Conservation (phyloP, 2,797 vertebrate species). For the Alectoris magna region DNA sequence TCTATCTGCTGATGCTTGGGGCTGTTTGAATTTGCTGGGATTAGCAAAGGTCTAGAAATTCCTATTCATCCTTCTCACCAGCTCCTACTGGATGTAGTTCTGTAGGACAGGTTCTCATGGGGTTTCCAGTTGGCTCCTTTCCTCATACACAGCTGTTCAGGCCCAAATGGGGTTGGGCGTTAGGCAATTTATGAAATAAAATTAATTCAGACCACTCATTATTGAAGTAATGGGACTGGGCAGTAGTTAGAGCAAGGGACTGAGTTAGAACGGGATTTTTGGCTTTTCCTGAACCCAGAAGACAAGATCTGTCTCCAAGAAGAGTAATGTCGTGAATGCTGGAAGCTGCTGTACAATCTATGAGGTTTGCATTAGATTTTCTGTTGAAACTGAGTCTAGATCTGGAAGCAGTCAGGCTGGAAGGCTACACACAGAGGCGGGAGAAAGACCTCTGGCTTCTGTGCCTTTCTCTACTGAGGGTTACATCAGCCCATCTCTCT, state of each 20-base stretch:
- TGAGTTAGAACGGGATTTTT: background rate
- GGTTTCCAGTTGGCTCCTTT: background rate
- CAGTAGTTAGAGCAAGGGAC: background rate
- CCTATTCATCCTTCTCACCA: background rate
- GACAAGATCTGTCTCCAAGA: background rate
- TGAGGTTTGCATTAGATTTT: background rate
- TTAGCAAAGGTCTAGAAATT: background rate
- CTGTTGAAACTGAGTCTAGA: background rate
- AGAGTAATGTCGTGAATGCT: background rate
- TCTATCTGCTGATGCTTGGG: background rate
- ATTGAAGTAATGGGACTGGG: background rate
- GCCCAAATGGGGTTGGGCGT: accelerated
- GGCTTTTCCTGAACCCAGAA: background rate
- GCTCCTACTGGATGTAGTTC: background rate
- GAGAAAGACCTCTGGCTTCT: background rate
- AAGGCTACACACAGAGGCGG: background rate
- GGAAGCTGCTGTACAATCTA: background rate
- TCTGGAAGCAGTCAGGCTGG: background rate
- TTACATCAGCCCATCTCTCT: background rate
- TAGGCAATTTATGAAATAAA: background rate
- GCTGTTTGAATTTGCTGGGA: background rate
- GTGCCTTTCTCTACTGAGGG: background rate
- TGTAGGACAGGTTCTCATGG: background rate
- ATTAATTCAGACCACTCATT: background rate
- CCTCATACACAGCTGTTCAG: background rate